Evolutionary conservation across 1,140 invertebrate species (phyloP).

Genomic region (Drosophila neocordata): DNA sequence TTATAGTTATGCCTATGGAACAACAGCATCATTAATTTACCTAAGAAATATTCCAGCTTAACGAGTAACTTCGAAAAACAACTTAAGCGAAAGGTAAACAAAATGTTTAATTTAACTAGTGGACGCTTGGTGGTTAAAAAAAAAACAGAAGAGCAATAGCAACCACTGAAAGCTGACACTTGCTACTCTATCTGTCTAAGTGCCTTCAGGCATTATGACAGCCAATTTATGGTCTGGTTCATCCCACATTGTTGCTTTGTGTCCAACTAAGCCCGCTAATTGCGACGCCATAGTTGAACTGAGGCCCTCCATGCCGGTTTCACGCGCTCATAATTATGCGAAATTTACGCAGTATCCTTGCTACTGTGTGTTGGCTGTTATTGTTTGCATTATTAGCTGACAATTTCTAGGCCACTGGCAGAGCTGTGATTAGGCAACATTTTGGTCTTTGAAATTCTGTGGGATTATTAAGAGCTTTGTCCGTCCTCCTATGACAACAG

Average conservation of each 20-base stretch:
- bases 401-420: constrained; percentile 59
- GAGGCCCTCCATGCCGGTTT: constrained; percentile 17
- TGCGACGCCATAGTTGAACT: constrained; percentile 64
- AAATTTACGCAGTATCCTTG: constrained; percentile 55
- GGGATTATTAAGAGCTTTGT: constrained; percentile 68
- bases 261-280: constrained; percentile 70
- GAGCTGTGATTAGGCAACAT: constrained; percentile 45
- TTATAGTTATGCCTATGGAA: no score
- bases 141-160: constrained; percentile 5
- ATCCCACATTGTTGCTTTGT: constrained; percentile 3
- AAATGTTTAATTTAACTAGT: no score
- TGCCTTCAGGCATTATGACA: constrained; percentile 52
- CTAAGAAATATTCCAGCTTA: no score
- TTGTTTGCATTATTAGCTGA: constrained; percentile 79
- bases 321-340: constrained; percentile 50
- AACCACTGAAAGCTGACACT: constrained; percentile 66
- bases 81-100: no score
- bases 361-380: constrained; percentile 43
- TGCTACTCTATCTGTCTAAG: constrained; percentile 66
- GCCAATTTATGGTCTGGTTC: constrained; percentile 60
- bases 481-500: constrained; percentile 26
- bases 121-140: no score
- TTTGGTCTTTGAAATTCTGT: constrained; percentile 33
- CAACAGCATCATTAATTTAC: no score
- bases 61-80: no score